Evolutionary conservation across 2,888 invertebrate species (phyloP).

Genomic region (Leistus spinibarbis): DNA sequence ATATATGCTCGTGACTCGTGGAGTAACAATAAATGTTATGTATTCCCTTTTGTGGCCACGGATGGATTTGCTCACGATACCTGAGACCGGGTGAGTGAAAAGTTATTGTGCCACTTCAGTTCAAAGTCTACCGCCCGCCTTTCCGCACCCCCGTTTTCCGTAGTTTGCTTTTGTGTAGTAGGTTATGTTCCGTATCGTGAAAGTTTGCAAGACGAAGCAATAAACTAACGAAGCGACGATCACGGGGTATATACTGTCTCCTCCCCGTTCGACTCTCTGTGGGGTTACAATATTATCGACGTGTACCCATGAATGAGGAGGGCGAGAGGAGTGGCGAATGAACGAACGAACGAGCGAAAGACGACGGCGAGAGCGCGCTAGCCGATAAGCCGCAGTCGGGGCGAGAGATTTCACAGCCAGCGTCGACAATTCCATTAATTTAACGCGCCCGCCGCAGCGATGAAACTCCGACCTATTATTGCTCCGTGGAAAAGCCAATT

Average conservation of each 20-base stretch:
- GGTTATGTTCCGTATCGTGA: not conserved
- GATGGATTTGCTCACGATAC: not conserved
- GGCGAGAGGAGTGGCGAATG: too few species aligned
- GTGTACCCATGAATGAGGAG: not conserved
- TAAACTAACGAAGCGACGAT: not conserved
- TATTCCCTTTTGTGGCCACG: not conserved
- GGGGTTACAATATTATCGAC: slow-evolving; percentile 6
- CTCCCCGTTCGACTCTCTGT: not conserved
- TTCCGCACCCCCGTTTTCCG: too few species aligned
- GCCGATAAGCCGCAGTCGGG: slow-evolving; percentile 51
- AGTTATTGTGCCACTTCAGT: not conserved
- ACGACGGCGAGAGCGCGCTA: not conserved
- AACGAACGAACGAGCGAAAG: not conserved
- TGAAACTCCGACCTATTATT: slow-evolving; percentile 48
- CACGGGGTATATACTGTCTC: not conserved
- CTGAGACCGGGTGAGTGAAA: not conserved
- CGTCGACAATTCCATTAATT: slow-evolving; percentile 58
- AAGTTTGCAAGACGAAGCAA: not conserved
- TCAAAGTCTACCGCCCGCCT: not conserved
- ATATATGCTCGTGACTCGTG: too few species aligned
- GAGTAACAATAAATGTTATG: not conserved
- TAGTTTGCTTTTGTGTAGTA: not conserved
- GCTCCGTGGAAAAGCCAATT: slow-evolving; percentile 47
- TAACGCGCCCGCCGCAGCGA: slow-evolving; percentile 50
- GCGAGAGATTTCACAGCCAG: slow-evolving; percentile 53